Base-by-base conservation (phyloP, 2,888 invertebrate genomes). In the Conops quadrifasciatus region DNA sequence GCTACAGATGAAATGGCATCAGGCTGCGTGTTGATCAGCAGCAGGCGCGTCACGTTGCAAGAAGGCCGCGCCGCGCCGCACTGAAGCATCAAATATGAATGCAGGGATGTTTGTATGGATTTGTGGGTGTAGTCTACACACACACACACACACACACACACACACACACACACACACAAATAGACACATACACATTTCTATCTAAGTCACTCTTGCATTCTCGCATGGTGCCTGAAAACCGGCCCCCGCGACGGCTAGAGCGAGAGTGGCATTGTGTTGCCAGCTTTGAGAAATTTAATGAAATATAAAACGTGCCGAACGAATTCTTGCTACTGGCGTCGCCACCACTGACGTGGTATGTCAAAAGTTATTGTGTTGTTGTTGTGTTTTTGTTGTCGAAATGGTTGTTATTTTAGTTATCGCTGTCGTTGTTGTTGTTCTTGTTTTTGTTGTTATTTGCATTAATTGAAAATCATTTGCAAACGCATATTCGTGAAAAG, bases 351-450 rank as follows among this genome's bases (percentile, higher is more conserved):
- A 45, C 43, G 16, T 21, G 51, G 26, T 49, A 47, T 9, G 51
- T 13, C 1, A 60, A 60, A 26, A 64, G 19, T 64, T 26, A 26
- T 45, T 49, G 16, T 51, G 45, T 11, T 28, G n/a, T n/a, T n/a
- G n/a, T n/a, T n/a, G n/a, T n/a, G n/a, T 51, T 56, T 67, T 53
- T 19, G 21, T 56, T 13, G 21, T 43, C 53, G 53, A 66, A 68
- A n/a, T 71, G 49, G 58, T 66, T 68, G 67, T 62, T 51, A 36
- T 51, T 64, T 30, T 43, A 64, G 51, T 28, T 43, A 60, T 53
- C 58, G 56, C 19, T 45, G n/a, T 67, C 43, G 64, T 49, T 67
- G 9, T 67, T 73, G 66, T 56, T 66, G 45, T 45, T 67, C 68
- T 70, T 71, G 72, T 72, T 63, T 49, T 7, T 49, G 49, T 49